These are phyloP conservation scores for Lutjanus campechanus DNA, from an alignment of 2,797 vertebrate species.

Conservation along the genomic window DNA sequence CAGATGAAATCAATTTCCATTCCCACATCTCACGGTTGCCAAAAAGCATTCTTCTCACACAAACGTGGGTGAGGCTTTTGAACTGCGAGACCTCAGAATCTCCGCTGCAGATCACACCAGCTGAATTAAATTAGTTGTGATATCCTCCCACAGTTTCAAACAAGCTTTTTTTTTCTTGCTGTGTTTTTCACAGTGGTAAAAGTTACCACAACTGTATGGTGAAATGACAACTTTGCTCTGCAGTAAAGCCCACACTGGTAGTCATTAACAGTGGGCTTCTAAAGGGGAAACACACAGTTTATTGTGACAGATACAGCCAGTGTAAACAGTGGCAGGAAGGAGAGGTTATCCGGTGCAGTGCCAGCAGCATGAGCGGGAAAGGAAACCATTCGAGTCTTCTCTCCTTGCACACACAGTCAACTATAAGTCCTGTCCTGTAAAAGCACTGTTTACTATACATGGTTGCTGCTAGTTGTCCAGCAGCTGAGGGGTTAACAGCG, in stretches of 20 bases:
- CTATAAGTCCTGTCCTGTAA: constrained; percentile 19
- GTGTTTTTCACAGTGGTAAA: constrained; percentile 39
- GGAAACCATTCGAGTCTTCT: constrained; percentile 50
- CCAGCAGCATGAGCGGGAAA: constrained; percentile 17
- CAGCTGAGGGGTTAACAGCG: constrained; percentile 66
- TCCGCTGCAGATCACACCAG: constrained; percentile 43
- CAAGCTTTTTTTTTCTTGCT: constrained; percentile 2
- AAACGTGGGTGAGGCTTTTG: constrained; percentile 49
- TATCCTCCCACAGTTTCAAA: constrained; percentile 41
- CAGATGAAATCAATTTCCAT: constrained; percentile 69
- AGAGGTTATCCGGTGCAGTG: constrained; percentile 47
- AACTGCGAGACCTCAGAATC: constrained; percentile 37
- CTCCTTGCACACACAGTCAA: constrained; percentile 9
- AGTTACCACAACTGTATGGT: constrained; percentile 12
- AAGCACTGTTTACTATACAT: background rate
- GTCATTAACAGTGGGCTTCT: constrained; percentile 20
- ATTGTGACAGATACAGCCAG: constrained; percentile 12
- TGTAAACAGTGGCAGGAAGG: constrained; percentile 62
- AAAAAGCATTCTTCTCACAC: constrained; percentile 60
- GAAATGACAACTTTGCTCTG: constrained; percentile 24
- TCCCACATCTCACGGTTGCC: constrained; percentile 24
- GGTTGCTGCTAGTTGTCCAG: constrained; percentile 4
- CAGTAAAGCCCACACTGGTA: background rate
- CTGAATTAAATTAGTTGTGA: constrained; percentile 60
- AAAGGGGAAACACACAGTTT: constrained; percentile 10